A percentile compares a stretch with the other conserved stretches of the same genome.
These are phyloP conservation scores for Podarcis siculus DNA, from an alignment of 2,797 vertebrate species.

Conservation along the genomic window DNA sequence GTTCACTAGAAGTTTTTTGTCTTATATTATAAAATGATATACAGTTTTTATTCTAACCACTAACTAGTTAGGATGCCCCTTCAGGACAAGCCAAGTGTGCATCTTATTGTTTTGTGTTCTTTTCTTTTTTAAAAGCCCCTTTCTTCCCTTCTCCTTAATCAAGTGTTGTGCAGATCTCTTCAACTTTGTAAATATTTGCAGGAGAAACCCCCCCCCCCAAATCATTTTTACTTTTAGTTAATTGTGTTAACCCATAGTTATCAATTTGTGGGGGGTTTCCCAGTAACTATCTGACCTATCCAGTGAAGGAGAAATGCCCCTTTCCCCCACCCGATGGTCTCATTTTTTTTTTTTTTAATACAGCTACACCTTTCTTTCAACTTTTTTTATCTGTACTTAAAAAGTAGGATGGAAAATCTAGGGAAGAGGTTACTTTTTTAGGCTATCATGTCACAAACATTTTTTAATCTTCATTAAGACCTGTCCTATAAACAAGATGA, in stretches of 20 bases:
- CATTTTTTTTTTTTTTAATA: slow-evolving; percentile 41
- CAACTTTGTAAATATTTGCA: slow-evolving; percentile 84
- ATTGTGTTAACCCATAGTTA: slow-evolving; percentile 80
- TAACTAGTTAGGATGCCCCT: slow-evolving; percentile 86
- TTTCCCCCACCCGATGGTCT: slow-evolving; percentile 58
- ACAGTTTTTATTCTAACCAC: slow-evolving; percentile 88
- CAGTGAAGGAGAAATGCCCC: slow-evolving; percentile 65
- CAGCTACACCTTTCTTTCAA: slow-evolving; percentile 78
- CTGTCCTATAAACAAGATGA: slow-evolving; percentile 74
- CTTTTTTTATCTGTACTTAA: slow-evolving; percentile 82
- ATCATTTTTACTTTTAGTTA: slow-evolving; percentile 79
- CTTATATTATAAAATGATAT: slow-evolving; percentile 83
- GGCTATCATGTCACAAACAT: slow-evolving; percentile 79
- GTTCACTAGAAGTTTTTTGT: slow-evolving; percentile 82
- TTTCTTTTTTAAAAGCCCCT: slow-evolving; percentile 62
- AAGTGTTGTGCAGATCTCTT: slow-evolving; percentile 83
- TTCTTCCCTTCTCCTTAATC: slow-evolving; percentile 76
- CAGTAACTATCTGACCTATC: slow-evolving; percentile 55
- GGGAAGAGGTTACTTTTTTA: slow-evolving; percentile 77
- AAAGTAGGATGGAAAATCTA: slow-evolving; percentile 81
- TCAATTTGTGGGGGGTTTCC: slow-evolving; percentile 74
- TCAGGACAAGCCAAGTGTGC: slow-evolving; percentile 82
- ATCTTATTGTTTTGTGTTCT: slow-evolving; percentile 53
- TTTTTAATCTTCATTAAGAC: slow-evolving; percentile 60
- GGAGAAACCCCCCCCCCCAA: slow-evolving; percentile 51